phyloP scores from a whole-genome alignment of 2,797 vertebrate genomes.

The Poeciliopsis turneri region DNA sequence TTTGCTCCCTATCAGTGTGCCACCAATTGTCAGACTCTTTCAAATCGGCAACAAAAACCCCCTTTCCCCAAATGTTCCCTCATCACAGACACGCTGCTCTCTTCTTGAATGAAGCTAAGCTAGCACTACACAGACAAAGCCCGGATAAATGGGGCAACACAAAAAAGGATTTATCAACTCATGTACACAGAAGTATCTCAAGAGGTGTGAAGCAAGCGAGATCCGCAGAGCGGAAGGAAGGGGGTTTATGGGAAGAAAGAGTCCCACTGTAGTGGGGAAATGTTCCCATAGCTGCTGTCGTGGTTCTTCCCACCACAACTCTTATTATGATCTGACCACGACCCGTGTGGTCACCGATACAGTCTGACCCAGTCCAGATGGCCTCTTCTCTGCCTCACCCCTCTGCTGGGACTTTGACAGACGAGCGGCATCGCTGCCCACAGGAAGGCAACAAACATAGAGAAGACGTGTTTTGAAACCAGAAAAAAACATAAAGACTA shows the following conservation, averaged over 20 bases:
- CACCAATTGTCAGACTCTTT: slow-evolving; percentile 73
- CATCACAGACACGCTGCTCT: slow-evolving; percentile 55
- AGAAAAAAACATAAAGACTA: slow-evolving; percentile 16
- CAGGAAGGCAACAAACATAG: slow-evolving; percentile 53
- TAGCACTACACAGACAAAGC: slow-evolving; percentile 71
- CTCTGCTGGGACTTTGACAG: slow-evolving; percentile 61
- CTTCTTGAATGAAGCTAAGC: slow-evolving; percentile 70
- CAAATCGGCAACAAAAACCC: slow-evolving; percentile 74
- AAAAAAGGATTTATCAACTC: slow-evolving; percentile 77
- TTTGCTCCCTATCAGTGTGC: slow-evolving; percentile 66
- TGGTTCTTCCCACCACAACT: slow-evolving; percentile 56
- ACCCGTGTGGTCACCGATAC: slow-evolving; percentile 64
- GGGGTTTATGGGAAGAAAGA: slow-evolving; percentile 45
- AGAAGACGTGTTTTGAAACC: slow-evolving; percentile 32
- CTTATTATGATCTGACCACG: slow-evolving; percentile 60
- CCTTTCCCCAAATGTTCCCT: slow-evolving; percentile 61
- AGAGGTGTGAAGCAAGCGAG: slow-evolving; percentile 66
- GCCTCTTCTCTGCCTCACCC: slow-evolving; percentile 52
- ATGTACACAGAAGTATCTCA: slow-evolving; percentile 70
- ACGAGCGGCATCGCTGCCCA: slow-evolving; percentile 45
- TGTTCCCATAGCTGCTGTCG: slow-evolving; percentile 51
- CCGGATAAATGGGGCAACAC: slow-evolving; percentile 68
- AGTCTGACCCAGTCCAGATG: slow-evolving; percentile 76
- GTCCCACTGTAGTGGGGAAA: slow-evolving; percentile 52
- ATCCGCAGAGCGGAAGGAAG: slow-evolving; percentile 31